phyloP scores from a whole-genome alignment of 2,113 vertebrate genomes.

The Ifrita kowaldi region DNA sequence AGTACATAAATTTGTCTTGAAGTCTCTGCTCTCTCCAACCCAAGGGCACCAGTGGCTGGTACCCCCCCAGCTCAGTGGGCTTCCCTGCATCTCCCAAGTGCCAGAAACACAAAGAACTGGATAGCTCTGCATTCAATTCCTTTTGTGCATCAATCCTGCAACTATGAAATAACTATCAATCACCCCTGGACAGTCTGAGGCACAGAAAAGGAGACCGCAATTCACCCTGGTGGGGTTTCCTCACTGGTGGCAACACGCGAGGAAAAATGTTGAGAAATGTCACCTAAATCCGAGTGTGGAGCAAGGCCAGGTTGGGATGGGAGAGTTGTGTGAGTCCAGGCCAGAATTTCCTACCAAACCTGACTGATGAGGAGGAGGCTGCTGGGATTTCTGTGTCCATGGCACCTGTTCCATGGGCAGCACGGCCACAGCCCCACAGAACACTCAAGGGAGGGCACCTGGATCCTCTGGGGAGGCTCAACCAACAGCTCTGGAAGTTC shows the following conservation, averaged over 20 bases:
- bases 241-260: fast-evolving
- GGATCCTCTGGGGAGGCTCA: background rate
- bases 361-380: background rate
- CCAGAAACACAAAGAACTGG: background rate
- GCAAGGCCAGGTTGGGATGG: background rate
- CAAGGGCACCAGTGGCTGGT: background rate
- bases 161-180: background rate
- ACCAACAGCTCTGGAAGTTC: background rate
- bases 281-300: fast-evolving
- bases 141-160: background rate
- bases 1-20: background rate
- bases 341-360: background rate
- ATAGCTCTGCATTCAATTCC: background rate
- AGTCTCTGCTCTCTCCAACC: background rate
- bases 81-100: background rate
- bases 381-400: background rate
- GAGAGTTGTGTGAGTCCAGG: fast-evolving
- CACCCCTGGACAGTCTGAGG: background rate
- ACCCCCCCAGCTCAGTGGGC: background rate
- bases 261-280: background rate
- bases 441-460: background rate
- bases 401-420: background rate
- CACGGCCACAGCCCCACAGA: fast-evolving
- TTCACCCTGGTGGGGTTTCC: background rate
- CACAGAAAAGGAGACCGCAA: background rate